Base-by-base conservation (phyloP, 2,113 vertebrate species). In the Circaetus gallicus region DNA sequence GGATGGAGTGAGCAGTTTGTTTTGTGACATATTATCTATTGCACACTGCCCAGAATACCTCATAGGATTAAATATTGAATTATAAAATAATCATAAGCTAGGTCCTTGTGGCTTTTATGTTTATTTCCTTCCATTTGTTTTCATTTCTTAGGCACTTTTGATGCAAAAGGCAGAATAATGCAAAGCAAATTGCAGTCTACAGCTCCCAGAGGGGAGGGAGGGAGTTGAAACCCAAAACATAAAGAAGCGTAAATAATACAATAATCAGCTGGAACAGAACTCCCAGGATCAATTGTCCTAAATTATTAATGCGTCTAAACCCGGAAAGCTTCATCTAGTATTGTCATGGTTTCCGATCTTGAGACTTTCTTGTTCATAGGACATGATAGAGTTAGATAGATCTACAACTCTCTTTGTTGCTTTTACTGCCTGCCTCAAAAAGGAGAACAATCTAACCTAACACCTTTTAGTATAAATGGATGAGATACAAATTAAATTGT, bases 71-170 rank as follows among this genome's bases (percentile, higher is more conserved):
- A 91, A 91, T 91, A 94, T 89, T 95, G 81, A 86, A 94, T 94
- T 82, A 78, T 76, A 86, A 95, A 92, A 89, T 92, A 94, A 91
- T 86, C 50, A 79, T 87, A 84, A 82, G 61, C 63, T 43, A 67
- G 55, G 22, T 89, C n/a, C 34, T 93, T 59, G 36, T 91, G 52
- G 42, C 34, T 93, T 96, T 86, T 93, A 76, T 91, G 38, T 94
- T 93, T 94, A 89, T 95, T 93, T 93, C 38, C 85, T 95, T 86
- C 86, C 80, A 97, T 95, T 91, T 94, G 71, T 95, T 93, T 95
- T 89, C 93, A 86, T 96, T 97, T 94, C 90, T 78, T 81, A 38
- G 28, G 80, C 55, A 89, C 71, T 95, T 92, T 80, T 97, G 40
- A 77, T 92, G 85, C 43, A 84, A 96, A 94, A 95, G 65, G 56